phyloP scores from a whole-genome alignment of 2,888 invertebrate genomes.

The Dendrolimus pini region DNA sequence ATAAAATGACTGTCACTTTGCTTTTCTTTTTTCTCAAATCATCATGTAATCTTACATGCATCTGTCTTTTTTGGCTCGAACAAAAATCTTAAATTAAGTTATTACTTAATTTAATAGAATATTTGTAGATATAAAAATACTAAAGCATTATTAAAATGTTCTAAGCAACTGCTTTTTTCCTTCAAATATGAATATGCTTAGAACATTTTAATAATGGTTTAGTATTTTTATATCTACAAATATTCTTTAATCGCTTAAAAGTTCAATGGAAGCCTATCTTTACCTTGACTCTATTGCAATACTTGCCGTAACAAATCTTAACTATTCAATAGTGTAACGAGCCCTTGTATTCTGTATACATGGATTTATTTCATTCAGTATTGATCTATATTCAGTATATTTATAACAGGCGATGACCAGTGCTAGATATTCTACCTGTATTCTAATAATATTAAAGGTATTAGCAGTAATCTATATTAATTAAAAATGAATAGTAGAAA shows the following conservation, averaged over 20 bases:
- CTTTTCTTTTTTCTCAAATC: no score
- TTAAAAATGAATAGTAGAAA: no score
- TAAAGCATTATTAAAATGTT: no score
- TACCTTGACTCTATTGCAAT: constrained; percentile 15
- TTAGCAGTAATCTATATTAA: no score
- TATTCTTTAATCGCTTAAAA: background rate
- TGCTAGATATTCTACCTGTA: background rate
- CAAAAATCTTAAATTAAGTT: no score
- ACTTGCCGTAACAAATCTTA: constrained; percentile 21
- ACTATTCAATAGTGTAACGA: constrained; percentile 15
- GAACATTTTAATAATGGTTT: background rate
- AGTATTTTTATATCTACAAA: background rate
- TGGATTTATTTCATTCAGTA: constrained; percentile 10
- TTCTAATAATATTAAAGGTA: background rate
- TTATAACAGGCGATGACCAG: background rate
- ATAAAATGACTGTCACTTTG: no score
- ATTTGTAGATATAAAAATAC: no score
- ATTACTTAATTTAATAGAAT: no score
- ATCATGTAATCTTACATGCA: no score
- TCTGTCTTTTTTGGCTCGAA: no score
- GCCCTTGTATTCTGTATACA: constrained; percentile 11
- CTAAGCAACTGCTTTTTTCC: no score
- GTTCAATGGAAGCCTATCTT: background rate
- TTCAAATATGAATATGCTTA: no score
- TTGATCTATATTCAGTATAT: background rate